Conservation (phyloP, 2,113 vertebrate species). For the Procavia capensis region DNA sequence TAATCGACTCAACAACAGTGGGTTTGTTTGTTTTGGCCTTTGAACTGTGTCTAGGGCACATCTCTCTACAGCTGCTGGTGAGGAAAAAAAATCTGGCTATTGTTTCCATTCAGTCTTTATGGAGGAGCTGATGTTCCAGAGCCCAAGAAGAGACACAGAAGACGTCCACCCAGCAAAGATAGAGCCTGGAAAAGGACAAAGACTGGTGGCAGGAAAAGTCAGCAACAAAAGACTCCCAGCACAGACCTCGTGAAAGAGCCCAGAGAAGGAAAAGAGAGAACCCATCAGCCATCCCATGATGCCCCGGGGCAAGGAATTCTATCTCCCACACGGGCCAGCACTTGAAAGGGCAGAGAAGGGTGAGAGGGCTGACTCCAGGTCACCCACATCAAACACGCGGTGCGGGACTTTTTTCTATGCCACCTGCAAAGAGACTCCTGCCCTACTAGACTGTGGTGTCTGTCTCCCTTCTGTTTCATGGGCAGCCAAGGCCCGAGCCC, state of each 20-base stretch:
- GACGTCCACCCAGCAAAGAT: neutral
- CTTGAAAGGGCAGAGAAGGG: too few relatives aligned
- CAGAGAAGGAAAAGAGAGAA: neutral
- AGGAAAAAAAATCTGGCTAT: neutral
- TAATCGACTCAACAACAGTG: too few relatives aligned
- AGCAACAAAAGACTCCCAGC: neutral
- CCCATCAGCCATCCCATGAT: neutral
- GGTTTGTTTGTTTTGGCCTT: too few relatives aligned
- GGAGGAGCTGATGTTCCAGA: neutral
- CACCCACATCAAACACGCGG: fast-evolving
- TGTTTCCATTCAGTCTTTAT: neutral
- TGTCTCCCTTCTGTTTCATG: neutral
- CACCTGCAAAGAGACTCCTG: neutral
- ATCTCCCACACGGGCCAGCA: neutral
- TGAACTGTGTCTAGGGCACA: neutral
- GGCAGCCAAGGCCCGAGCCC: neutral
- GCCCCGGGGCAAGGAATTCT: neutral
- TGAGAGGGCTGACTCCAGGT: neutral
- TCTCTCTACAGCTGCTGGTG: neutral
- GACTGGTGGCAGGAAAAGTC: neutral
- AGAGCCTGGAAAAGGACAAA: neutral
- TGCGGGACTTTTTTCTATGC: neutral
- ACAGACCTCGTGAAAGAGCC: neutral
- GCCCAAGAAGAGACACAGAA: neutral
- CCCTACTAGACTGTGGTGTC: neutral